phyloP scores from a whole-genome alignment of 92 coral and sea anemone species.

The Epizoanthus scotinus region DNA sequence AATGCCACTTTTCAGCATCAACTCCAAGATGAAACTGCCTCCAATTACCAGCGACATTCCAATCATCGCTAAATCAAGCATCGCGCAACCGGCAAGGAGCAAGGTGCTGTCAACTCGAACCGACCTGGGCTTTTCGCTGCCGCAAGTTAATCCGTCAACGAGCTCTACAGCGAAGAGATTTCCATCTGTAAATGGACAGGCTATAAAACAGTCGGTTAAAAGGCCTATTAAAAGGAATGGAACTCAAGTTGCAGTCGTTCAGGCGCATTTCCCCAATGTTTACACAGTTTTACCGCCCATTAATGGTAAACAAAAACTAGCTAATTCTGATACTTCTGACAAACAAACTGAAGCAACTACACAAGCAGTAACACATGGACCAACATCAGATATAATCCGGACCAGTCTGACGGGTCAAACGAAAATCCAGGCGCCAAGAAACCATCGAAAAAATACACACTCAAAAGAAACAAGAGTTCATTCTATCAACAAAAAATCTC shows the following conservation, averaged over 20 bases:
- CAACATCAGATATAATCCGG: too few relatives aligned
- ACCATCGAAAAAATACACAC: not conserved
- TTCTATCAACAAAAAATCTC: not conserved
- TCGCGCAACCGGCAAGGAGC: conserved; percentile 1
- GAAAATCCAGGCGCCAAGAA: not conserved
- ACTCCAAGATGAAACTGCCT: conserved; percentile 55
- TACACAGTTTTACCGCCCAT: conserved; percentile 79
- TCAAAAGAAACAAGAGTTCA: not conserved
- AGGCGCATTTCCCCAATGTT: conserved; percentile 57
- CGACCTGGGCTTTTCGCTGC: conserved; percentile 3
- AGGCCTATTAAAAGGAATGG: not conserved
- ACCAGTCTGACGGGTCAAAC: not conserved
- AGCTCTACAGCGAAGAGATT: not conserved
- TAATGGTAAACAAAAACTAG: conserved; percentile 33
- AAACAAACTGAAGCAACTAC: not conserved
- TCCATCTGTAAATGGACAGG: conserved; percentile 12
- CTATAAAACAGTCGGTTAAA: not conserved
- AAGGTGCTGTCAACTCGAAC: conserved; percentile 1
- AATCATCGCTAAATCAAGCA: conserved; percentile 11
- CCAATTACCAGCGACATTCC: conserved; percentile 46
- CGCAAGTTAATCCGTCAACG: conserved; percentile 21
- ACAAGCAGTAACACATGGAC: not conserved
- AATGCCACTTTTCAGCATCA: conserved; percentile 43
- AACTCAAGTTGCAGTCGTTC: conserved; percentile 26
- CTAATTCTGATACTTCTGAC: not conserved